phyloP scores from a whole-genome alignment of 2,888 invertebrate genomes.

The Stramonita haemastoma region DNA sequence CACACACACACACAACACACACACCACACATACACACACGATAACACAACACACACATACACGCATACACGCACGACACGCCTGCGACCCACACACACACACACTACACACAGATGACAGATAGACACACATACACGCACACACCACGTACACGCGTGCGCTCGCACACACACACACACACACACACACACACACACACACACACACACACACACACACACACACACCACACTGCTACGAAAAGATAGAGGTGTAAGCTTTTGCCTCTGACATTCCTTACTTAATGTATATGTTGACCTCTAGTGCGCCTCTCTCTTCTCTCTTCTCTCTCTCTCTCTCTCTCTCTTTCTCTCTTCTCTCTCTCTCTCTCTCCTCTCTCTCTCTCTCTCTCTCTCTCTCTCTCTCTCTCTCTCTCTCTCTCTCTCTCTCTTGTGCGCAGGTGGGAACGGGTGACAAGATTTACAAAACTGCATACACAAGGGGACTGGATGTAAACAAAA shows the following conservation, averaged over 20 bases:
- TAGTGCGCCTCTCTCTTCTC: neutral
- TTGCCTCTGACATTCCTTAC: neutral
- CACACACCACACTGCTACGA: neutral
- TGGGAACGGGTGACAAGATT: too few relatives aligned
- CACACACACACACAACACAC: too few relatives aligned
- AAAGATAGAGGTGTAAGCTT: neutral
- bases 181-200: conserved; percentile 25
- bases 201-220: conserved; percentile 19
- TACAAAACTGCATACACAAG: too few relatives aligned
- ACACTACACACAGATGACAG: neutral
- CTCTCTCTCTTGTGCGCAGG: too few relatives aligned
- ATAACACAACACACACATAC: neutral
- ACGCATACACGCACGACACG: neutral
- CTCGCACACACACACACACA: conserved; percentile 16
- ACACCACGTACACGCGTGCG: neutral
- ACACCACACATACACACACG: conserved; percentile 19
- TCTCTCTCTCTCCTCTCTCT: neutral
- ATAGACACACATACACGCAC: neutral
- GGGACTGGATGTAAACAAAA: too few relatives aligned
- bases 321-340: neutral
- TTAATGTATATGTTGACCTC: neutral
- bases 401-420: neutral
- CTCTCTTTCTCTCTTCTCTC: conserved; percentile 4
- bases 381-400: neutral
- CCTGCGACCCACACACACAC: neutral